phyloP scores from a whole-genome alignment of 2,113 vertebrate genomes.

The Hippocampus mohnikei region DNA sequence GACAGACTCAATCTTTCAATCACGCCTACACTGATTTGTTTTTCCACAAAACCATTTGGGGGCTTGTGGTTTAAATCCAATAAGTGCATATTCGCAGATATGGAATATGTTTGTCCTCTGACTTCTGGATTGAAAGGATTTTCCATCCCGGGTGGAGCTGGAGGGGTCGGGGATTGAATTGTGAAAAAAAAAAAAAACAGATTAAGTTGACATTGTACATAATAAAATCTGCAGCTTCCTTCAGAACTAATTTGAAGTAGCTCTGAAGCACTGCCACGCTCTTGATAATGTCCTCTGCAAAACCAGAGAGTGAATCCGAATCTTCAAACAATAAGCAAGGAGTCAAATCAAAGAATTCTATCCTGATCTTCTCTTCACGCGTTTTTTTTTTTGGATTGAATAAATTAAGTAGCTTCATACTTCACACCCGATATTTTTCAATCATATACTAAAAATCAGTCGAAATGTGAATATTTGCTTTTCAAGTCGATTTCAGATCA shows the following conservation, averaged over 20 bases:
- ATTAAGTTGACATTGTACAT: slow-evolving; percentile 17
- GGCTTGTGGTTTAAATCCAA: not conserved
- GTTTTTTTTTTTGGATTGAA: too few species aligned
- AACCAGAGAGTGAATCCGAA: not conserved
- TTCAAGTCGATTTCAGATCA: too few species aligned
- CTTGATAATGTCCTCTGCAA: not conserved
- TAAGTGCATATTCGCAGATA: slow-evolving; percentile 4
- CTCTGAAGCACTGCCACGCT: not conserved
- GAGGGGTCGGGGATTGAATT: not conserved
- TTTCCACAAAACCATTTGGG: not conserved
- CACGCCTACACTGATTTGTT: slow-evolving; percentile 3
- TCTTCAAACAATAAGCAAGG: not conserved
- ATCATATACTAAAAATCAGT: too few species aligned
- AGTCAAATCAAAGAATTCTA: too few species aligned
- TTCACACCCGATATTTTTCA: too few species aligned
- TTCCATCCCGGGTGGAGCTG: slow-evolving; percentile 6
- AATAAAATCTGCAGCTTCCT: slow-evolving; percentile 13
- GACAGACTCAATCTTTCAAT: not conserved
- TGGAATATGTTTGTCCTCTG: slow-evolving; percentile 6
- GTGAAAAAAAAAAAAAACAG: slow-evolving; percentile 2
- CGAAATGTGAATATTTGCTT: too few species aligned
- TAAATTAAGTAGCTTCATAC: too few species aligned
- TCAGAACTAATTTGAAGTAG: slow-evolving; percentile 10
- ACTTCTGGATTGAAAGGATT: slow-evolving; percentile 31
- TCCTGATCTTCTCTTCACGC: too few species aligned